phyloP scores from a whole-genome alignment of 2,113 vertebrate species.

The Misgurnus anguillicaudatus region DNA sequence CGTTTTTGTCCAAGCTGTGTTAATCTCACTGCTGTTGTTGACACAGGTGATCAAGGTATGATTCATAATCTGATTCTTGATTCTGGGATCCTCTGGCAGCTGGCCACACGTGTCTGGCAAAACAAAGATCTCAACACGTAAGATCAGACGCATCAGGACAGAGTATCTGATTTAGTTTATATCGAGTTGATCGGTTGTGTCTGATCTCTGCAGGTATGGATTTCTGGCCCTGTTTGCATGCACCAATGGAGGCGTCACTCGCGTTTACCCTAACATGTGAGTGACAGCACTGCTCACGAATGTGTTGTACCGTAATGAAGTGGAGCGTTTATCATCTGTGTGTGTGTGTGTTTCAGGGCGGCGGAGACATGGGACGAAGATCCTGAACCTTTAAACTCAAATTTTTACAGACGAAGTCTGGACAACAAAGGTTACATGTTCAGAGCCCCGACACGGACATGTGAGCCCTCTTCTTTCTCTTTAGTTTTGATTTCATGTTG shows the following conservation, averaged over 20 bases:
- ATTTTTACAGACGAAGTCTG: slow-evolving; percentile 92
- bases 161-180: background rate
- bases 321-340: background rate
- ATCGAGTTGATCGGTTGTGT: background rate
- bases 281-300: slow-evolving; percentile 50
- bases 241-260: slow-evolving; percentile 93
- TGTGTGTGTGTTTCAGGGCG: slow-evolving; percentile 73
- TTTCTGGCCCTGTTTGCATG: slow-evolving; percentile 95
- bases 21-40: background rate
- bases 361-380: slow-evolving; percentile 94
- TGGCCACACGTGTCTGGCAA: slow-evolving; percentile 91
- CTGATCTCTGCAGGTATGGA: slow-evolving; percentile 81
- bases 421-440: slow-evolving; percentile 96
- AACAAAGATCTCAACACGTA: slow-evolving; percentile 95
- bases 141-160: slow-evolving; percentile 40
- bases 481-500: background rate
- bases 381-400: slow-evolving; percentile 92
- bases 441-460: slow-evolving; percentile 81
- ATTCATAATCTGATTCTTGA: slow-evolving; percentile 97
- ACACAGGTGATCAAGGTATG: slow-evolving; percentile 88
- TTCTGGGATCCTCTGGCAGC: slow-evolving; percentile 89
- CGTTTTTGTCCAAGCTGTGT: too few relatives aligned
- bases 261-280: slow-evolving; percentile 94
- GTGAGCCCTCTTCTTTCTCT: slow-evolving; percentile 74
- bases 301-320: background rate